Conservation (phyloP, 1,140 invertebrate genomes). For the Glossosoma conforme region DNA sequence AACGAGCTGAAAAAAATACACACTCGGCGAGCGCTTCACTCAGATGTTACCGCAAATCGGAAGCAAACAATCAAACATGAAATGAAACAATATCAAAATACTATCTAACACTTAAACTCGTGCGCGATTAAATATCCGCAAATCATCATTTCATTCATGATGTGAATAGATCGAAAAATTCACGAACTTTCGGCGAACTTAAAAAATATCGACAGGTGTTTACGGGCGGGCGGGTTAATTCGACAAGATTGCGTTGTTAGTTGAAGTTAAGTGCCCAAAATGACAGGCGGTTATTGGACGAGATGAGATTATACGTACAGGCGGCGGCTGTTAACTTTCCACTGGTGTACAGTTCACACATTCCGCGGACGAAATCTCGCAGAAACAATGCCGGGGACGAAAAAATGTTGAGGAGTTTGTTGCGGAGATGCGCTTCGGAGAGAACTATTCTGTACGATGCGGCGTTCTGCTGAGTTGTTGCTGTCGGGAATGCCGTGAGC, state of each 20-base stretch:
- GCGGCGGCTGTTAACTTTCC: conserved; percentile 10
- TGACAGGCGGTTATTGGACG: no score
- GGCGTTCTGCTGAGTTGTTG: background rate
- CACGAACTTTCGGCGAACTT: background rate
- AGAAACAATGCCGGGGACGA: conserved; percentile 3
- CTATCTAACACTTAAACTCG: no score
- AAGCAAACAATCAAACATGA: no score
- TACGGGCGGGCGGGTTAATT: background rate
- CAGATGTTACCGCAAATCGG: no score
- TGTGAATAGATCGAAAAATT: background rate
- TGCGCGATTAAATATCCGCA: no score
- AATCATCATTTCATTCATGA: conserved; percentile 7
- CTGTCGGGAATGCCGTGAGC: background rate
- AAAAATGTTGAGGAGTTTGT: background rate
- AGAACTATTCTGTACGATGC: background rate
- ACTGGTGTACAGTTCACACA: conserved; percentile 12
- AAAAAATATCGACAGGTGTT: background rate
- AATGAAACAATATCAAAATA: no score
- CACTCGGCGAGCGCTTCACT: no score
- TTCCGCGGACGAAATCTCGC: conserved; percentile 10
- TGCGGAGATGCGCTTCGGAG: no score
- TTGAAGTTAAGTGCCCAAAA: no score
- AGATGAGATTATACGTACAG: no score
- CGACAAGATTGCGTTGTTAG: conserved; percentile 1
- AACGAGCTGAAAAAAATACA: no score